Conservation (phyloP, 2,888 invertebrate species). For the Dinocampus coccinellae region DNA sequence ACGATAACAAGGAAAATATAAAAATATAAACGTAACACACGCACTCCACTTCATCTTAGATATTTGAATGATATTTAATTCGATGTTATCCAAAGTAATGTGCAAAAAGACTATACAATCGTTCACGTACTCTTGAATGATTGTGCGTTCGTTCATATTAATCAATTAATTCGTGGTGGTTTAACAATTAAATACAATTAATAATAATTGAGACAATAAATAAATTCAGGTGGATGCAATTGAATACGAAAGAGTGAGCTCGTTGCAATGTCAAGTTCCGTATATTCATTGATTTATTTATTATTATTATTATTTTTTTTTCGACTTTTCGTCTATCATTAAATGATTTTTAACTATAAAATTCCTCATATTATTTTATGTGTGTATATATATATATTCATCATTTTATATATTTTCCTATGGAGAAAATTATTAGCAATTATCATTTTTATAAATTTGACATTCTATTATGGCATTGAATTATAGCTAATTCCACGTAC, state of each 20-base stretch:
- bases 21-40: constrained; percentile 48
- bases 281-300: background rate
- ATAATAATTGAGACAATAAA: constrained; percentile 51
- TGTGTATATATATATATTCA: no score
- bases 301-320: background rate
- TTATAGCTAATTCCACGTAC: background rate
- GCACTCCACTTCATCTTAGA: constrained; percentile 55
- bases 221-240: constrained; percentile 45
- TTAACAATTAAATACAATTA: constrained; percentile 56
- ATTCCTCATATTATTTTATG: no score
- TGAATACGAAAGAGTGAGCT: constrained; percentile 10
- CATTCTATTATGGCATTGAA: background rate
- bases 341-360: no score
- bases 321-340: no score
- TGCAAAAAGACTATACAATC: constrained; percentile 22
- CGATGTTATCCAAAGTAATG: constrained; percentile 37
- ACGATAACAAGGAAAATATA: constrained; percentile 36
- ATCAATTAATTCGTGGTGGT: constrained; percentile 59
- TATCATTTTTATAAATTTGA: no score
- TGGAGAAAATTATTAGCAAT: constrained; percentile 13
- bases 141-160: constrained; percentile 40
- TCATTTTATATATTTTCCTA: constrained; percentile 13
- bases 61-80: constrained; percentile 42
- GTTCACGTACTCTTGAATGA: constrained; percentile 25
- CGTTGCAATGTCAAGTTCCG: background rate